Base-by-base conservation (phyloP, 2,797 vertebrate genomes). In the Gymnopithys bicolor region DNA sequence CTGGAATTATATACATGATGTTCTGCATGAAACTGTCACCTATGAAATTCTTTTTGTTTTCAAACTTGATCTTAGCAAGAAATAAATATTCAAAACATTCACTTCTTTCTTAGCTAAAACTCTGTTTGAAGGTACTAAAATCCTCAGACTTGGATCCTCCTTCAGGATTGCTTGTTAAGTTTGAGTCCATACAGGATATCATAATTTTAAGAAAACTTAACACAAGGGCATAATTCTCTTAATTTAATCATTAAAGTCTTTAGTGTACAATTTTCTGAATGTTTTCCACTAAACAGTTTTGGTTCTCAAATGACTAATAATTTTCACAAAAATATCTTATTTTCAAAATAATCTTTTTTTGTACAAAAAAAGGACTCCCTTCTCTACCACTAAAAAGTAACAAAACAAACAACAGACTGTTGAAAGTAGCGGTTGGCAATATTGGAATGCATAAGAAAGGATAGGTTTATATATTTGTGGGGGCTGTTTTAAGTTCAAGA, bases 41-140 rank as follows among this genome's bases (percentile, higher is more conserved):
- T 71, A 80, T 33, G 60, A 80, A 77, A 60, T 52, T 73, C 22
- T 41, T 84, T 83, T 84, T 63, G 5, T 2, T 79, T 91, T 82
- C 69, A 23, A 92, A 53, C 30, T 43, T 22, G 30, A 78, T 80
- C 49, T 73, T 68, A 89, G 56, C 74, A 82, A 85, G n/a, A 39
- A 12, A 89, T 89, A 93, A 90, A 89, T 87, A 95, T 92, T 89
- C 64, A 16, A 82, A 89, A n/a, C 33, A 24, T 87, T 93, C 78
- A 74, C 4, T 75, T 92, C 52, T 76, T 89, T 33, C 58, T 92
- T 37, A 80, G 49, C 23, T 90, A 74, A 93, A 95, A 62, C 48
- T 85, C 49, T 85, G 48, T 93, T 87, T 95, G 88, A 95, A 95
- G 90, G 89, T 60, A 33, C 46, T 89, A 78, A 95, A 93, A 93